phyloP scores from a whole-genome alignment of 1,140 invertebrate genomes.

The Drosophila paulistorum region DNA sequence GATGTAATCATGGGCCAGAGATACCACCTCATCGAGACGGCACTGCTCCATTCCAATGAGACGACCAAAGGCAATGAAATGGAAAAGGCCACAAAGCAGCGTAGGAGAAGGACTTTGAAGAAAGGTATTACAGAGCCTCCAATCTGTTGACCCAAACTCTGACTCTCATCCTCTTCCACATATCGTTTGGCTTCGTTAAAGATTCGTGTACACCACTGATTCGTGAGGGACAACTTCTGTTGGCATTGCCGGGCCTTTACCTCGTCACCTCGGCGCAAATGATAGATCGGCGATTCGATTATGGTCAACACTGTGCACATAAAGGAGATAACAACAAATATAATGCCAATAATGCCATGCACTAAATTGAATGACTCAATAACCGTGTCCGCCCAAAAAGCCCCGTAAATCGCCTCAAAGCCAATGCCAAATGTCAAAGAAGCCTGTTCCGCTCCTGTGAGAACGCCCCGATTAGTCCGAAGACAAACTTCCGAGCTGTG shows the following conservation, averaged over 20 bases:
- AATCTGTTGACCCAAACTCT: slow-evolving; percentile 35
- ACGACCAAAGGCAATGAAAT: slow-evolving; percentile 56
- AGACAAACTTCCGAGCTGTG: slow-evolving; percentile 63
- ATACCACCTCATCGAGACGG: neutral
- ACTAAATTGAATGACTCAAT: slow-evolving; percentile 41
- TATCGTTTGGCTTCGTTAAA: slow-evolving; percentile 59
- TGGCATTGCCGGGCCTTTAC: slow-evolving; percentile 42
- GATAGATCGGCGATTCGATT: slow-evolving; percentile 62
- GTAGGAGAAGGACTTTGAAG: slow-evolving; percentile 57
- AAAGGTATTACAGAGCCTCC: slow-evolving; percentile 49
- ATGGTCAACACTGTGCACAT: slow-evolving; percentile 12
- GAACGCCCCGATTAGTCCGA: slow-evolving; percentile 48
- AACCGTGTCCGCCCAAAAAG: slow-evolving; percentile 30
- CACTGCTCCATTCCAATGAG: slow-evolving; percentile 21
- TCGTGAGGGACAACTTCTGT: slow-evolving; percentile 13
- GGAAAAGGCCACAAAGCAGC: slow-evolving; percentile 68
- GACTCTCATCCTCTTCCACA: slow-evolving; percentile 42
- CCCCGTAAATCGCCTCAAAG: slow-evolving; percentile 61
- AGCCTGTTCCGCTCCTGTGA: slow-evolving; percentile 57
- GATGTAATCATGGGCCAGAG: slow-evolving; percentile 50
- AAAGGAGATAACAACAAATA: slow-evolving; percentile 39
- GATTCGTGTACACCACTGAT: slow-evolving; percentile 23
- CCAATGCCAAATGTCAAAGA: slow-evolving; percentile 57
- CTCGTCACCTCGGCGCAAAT: slow-evolving; percentile 62
- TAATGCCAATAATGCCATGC: slow-evolving; percentile 68